Base-by-base conservation (phyloP, 2,888 invertebrate species). In the Eupelmus urozonus region DNA sequence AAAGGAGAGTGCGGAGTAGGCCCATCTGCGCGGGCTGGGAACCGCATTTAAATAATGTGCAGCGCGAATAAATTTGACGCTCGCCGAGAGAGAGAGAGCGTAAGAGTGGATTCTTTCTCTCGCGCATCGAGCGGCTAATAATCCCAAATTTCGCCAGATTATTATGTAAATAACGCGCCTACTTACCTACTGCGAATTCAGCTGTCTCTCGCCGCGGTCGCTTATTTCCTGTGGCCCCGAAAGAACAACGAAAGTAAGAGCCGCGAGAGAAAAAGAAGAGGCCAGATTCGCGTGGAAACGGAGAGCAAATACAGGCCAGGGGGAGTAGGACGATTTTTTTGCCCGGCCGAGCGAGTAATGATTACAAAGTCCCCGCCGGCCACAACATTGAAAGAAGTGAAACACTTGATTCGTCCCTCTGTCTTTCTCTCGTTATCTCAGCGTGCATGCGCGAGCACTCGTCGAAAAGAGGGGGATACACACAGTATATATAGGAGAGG, bases 31-130 rank as follows among this genome's bases (percentile, higher is more conserved):
- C 72, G 59, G 74, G 79, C 74, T 59, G 63, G 60, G 71, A 78
- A 78, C 76, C 73, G 70, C 79, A 83, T 83, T 81, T 72, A 79
- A 83, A 82, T 82, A 77, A 82, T 81, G 80, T 78, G 77, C 80
- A 74, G 66, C 80, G 66, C 80, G 78, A 80, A 81, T 78, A 81
- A 76, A 81, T 82, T 82, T 77, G 82, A 79, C 76, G 78, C 55
- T 23, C n/a, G n/a, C n/a, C 4, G 34, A 66, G 40, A 53, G 55
- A n/a, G 40, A 34, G 40, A 7, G 13, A 4, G 23, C 9, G 53
- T 11, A 66, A 2, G 25, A 23, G 53, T 23, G 18, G 34, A 51
- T 9, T 49, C 34, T 18, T 18, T 49, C 25, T 29, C 25, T 23
- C 42, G 34, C 49, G 34, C 49, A 45, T n/a, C 57, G 55, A 65